phyloP scores from a whole-genome alignment of 2,797 vertebrate species.

The Smutsia temminckii region DNA sequence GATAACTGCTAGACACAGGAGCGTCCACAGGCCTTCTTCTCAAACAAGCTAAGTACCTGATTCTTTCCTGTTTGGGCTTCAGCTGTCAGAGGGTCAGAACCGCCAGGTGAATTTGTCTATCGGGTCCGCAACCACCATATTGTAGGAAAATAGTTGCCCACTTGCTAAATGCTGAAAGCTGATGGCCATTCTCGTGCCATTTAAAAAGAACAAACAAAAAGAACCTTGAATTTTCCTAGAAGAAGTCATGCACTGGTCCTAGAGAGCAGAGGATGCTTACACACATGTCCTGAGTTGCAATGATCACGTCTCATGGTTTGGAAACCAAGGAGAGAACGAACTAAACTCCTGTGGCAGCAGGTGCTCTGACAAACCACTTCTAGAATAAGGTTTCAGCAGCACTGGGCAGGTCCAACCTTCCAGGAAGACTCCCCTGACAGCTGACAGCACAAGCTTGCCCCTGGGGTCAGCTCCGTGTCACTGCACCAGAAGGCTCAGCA shows the following conservation, averaged over 20 bases:
- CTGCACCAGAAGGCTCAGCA: background rate
- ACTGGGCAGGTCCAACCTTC: slow-evolving; percentile 9
- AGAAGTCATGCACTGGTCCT: background rate
- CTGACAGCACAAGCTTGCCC: rapidly evolving
- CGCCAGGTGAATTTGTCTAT: background rate
- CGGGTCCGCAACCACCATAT: rapidly evolving
- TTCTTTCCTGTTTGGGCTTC: slow-evolving; percentile 42
- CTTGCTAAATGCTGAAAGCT: background rate
- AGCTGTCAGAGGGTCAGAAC: background rate
- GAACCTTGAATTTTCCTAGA: background rate
- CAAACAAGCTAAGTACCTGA: slow-evolving; percentile 6
- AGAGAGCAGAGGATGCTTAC: slow-evolving; percentile 30
- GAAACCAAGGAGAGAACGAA: slow-evolving; percentile 68
- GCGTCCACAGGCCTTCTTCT: background rate
- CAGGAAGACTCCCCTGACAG: background rate
- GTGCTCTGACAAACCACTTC: slow-evolving; percentile 54
- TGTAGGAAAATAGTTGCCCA: background rate
- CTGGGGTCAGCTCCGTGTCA: rapidly evolving
- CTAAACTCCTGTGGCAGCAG: background rate
- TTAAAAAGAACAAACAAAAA: background rate
- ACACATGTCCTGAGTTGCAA: slow-evolving; percentile 2
- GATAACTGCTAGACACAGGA: background rate
- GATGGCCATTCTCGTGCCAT: background rate
- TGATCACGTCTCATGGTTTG: slow-evolving; percentile 63
- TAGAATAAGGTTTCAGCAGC: background rate